Percentiles rank a stretch among this genome's conserved stretches.
Evolutionary conservation across 2,113 vertebrate genomes (phyloP).

Genomic region (Callocephalon fimbriatum): DNA sequence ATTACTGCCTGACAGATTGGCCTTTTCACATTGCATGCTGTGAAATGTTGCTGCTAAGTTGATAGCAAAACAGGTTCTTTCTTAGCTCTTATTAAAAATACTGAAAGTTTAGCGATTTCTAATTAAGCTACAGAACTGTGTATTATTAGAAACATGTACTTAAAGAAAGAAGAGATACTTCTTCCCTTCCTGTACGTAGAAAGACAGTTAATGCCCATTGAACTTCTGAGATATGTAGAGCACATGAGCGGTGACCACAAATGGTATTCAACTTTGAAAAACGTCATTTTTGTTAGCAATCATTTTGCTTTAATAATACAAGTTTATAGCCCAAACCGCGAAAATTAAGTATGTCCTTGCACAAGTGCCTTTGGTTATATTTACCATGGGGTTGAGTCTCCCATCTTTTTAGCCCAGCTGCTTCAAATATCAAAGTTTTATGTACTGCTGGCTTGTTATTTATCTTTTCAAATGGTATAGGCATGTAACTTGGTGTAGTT

Average conservation of each 20-base stretch:
- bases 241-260: not conserved
- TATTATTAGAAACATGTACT: not conserved
- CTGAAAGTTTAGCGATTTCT: not conserved
- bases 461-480: not conserved
- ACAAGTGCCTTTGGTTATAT: not conserved
- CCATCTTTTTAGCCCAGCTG: not conserved
- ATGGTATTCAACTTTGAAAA: not conserved
- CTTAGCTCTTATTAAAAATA: not conserved
- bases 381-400: not conserved
- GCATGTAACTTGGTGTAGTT: not conserved
- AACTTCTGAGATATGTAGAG: not conserved
- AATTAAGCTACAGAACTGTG: not conserved
- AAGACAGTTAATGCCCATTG: not conserved
- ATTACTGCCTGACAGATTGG: not conserved
- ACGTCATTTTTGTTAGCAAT: fast-evolving
- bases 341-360: not conserved
- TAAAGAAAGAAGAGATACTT: not conserved
- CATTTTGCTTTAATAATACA: not conserved
- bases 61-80: not conserved
- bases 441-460: not conserved
- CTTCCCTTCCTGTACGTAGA: not conserved
- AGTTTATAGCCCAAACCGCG: not conserved
- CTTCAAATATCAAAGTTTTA: not conserved
- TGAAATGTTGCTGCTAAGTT: not conserved
- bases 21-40: not conserved